Evolutionary conservation across 2,888 invertebrate species (phyloP).

Genomic region (Xylota segnis): DNA sequence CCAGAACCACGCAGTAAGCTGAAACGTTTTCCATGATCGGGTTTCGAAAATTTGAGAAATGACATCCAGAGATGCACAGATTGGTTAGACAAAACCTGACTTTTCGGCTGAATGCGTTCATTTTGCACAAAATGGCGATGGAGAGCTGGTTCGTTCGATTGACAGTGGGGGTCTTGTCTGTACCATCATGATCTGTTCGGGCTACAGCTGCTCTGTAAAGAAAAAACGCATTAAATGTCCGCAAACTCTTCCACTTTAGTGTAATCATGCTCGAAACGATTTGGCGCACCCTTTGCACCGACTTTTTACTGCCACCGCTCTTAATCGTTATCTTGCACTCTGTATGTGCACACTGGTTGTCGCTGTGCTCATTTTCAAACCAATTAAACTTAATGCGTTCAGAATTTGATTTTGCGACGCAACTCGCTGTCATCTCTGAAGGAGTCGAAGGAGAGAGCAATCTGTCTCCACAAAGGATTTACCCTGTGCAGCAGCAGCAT

Average conservation of each 20-base stretch:
- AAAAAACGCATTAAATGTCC: not conserved
- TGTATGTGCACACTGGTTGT: constrained; percentile 13
- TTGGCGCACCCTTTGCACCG: not conserved
- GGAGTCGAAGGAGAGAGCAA: constrained; percentile 4
- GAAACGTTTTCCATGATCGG: no score
- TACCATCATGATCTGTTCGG: no score
- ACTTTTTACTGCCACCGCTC: not conserved
- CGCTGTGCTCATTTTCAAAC: constrained; percentile 48
- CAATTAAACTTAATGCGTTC: constrained; percentile 59
- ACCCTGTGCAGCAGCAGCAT: not conserved
- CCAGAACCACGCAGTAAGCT: no score
- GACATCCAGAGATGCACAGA: no score
- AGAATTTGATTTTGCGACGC: constrained; percentile 47
- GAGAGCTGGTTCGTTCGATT: no score
- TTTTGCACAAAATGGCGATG: no score
- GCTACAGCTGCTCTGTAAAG: no score
- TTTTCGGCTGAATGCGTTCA: no score
- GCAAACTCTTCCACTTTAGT: not conserved
- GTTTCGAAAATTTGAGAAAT: no score
- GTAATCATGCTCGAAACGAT: not conserved
- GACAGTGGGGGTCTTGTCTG: no score
- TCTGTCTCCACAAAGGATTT: constrained; percentile 20
- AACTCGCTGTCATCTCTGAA: constrained; percentile 14
- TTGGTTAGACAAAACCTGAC: no score
- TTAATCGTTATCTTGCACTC: constrained; percentile 37